Evolutionary conservation across 1,140 invertebrate genomes (phyloP), one percentile per base, ranked within the genome.

Genomic region (Caenorhabditis latens): DNA sequence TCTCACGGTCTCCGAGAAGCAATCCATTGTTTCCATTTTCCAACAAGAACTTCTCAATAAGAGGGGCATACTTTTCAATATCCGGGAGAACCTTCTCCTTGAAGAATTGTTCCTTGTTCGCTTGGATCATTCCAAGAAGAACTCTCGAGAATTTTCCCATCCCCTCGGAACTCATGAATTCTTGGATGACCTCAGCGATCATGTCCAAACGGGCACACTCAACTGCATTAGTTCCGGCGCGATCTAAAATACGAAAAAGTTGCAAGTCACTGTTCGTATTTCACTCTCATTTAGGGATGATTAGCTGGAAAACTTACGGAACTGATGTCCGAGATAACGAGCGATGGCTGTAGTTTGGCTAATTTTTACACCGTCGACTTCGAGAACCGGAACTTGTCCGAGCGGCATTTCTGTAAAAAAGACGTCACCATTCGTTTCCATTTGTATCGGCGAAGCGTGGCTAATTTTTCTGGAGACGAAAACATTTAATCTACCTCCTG

Each of bases 31-130:
- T 85, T 7, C 88, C 90, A 65, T 90, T 91, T 75, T 91, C 90
- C 21, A 90, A 57, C 32, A 90, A 87, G 82, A 90, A 91, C 40
- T 91, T 91, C 71, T 90, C 90, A 19, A 90, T 40, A 19, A 88
- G 24, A 21, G 84, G 86, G 11, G 90, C 90, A 71, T 87, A 90
- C 16, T 90, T 85, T 46, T 90, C 90, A 61, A 90, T 11, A 48
- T 79, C 46, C 1, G 90, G 89, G 14, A 90, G 83, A 13, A 90
- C 86, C 53, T 91, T 88, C 43, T 91, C 85, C 50, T 90, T 89
- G 90, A 91, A 90, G 67, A 83, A 91, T 79, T 48, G 58, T 9
- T 87, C 86, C 40, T 90, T 88, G 86, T 90, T 83, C 6, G 46
- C 65, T 21, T 53, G 43, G 42, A 55, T 86, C 75, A 90, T 48